These are phyloP conservation scores for Dasysyrphus albostriatus DNA, from an alignment of 2,888 invertebrate species.

Conservation along the genomic window DNA sequence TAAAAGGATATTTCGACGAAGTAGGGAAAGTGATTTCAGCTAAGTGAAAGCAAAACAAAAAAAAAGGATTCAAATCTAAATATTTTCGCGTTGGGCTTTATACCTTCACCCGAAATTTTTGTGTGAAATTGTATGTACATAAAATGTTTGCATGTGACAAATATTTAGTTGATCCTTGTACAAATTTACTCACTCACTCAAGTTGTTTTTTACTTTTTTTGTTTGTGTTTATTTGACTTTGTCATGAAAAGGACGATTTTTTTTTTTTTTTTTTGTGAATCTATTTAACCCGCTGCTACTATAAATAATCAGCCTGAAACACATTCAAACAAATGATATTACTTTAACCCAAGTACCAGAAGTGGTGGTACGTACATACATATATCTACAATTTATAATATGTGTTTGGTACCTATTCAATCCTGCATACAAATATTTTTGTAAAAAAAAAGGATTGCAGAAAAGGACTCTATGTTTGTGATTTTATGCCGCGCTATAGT, in stretches of 20 bases:
- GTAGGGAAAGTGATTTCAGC: constrained; percentile 48
- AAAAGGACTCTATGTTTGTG: constrained; percentile 53
- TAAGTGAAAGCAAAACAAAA: constrained; percentile 52
- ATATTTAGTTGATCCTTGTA: constrained; percentile 74
- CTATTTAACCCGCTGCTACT: constrained; percentile 54
- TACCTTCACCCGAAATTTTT: constrained; percentile 26
- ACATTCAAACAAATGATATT: constrained; percentile 35
- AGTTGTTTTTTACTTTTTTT: constrained; percentile 23
- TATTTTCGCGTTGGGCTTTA: constrained; percentile 49
- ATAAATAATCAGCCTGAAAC: constrained; percentile 68
- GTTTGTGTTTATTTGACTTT: constrained; percentile 55
- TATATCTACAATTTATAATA: background rate
- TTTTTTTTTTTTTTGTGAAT: constrained; percentile 41
- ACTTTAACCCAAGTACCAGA: constrained; percentile 33
- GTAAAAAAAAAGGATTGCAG: constrained; percentile 64
- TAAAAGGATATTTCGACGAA: constrained; percentile 39
- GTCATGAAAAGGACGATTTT: constrained; percentile 57
- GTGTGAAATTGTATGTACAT: constrained; percentile 51
- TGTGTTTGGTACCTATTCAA: background rate
- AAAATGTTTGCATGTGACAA: constrained; percentile 71
- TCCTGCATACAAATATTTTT: constrained; percentile 37
- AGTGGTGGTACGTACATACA: background rate
- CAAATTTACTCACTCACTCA: constrained; percentile 60
- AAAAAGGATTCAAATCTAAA: constrained; percentile 66
- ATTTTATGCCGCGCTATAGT: constrained; percentile 53